Conservation (phyloP, 2,797 vertebrate genomes). For the Danio albolineatus region DNA sequence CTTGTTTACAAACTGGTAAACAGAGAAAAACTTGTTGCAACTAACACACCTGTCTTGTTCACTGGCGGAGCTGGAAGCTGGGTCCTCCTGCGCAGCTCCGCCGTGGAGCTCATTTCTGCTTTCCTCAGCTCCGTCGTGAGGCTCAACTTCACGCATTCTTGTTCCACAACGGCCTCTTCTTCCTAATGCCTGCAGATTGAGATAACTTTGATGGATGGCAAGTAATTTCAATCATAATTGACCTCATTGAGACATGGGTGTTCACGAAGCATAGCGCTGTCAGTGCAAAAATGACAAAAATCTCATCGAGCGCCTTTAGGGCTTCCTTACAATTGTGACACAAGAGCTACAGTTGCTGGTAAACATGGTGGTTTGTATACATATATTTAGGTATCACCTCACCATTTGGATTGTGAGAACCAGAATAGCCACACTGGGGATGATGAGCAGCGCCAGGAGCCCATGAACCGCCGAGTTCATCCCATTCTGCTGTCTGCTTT, state of each 20-base stretch:
- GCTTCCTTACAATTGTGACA: neutral
- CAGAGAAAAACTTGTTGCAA: slow-evolving; percentile 38
- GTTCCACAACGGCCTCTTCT: neutral
- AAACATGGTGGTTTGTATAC: neutral
- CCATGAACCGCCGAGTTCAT: slow-evolving; percentile 38
- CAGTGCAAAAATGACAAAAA: slow-evolving; percentile 29
- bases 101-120: neutral
- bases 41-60: slow-evolving; percentile 25
- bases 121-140: slow-evolving; percentile 17
- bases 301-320: slow-evolving; percentile 19
- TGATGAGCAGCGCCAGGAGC: slow-evolving; percentile 52
- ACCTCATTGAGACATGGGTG: neutral
- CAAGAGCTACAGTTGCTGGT: neutral
- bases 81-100: slow-evolving; percentile 24
- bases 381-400: neutral
- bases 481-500: slow-evolving; percentile 39
- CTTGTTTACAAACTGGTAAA: slow-evolving; percentile 51
- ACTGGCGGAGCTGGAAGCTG: neutral
- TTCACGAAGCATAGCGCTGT: slow-evolving; percentile 12
- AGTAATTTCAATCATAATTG: neutral
- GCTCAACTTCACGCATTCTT: slow-evolving; percentile 17
- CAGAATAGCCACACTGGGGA: slow-evolving; percentile 50
- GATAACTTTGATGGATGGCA: neutral
- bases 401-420: slow-evolving; percentile 49
- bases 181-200: slow-evolving; percentile 45